Evolutionary conservation across 2,888 invertebrate genomes (phyloP), one percentile per base, ranked within the genome.

Genomic region (Plusia festucae): DNA sequence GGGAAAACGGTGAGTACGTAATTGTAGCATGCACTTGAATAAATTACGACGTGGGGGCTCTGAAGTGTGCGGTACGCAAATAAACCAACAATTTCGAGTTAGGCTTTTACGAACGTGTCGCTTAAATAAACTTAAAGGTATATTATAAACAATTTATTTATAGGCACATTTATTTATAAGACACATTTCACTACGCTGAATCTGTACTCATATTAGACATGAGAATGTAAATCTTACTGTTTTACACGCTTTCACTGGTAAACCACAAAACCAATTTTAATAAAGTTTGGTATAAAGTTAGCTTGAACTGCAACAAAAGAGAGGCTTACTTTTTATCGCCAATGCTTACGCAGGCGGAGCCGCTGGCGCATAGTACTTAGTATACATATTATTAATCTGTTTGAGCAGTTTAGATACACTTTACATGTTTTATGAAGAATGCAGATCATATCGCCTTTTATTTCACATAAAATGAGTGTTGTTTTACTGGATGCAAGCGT

Each of bases 1-100:
- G 99, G 98, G 98, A 98, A 82, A 97, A 97, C 85, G 97, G 97
- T 97, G 89, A 95, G 95, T 76, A 60, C 20, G 49, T 63, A 32
- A 63, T 76, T 73, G 55, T 65, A 51, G 30, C 61, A 61, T 59
- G 76, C 58, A 20, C 34, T 59, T 24, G 4, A 16, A 49, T 49
- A 49, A 49, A 30, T 70, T 53, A 40, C 30, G 22, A 44, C 7
- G 34, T 30, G 53, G 55, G 40, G 76, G 60, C 71, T 13, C 13
- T 61, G 15, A 11, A 20, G 44, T 15, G 6, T 30, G 44, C 58
- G 32, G 11, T n/a, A 27, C 15, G 15, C 2, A n/a, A 51, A 27
- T 27, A 11, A 7, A 27, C 9, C 24, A 27, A 27, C 27, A 27
- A 9, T 15, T 52, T 52, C n/a, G n/a, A n/a, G n/a, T 24, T 15